These are phyloP conservation scores for Caretta caretta DNA, from an alignment of 2,113 vertebrate species.

Conservation along the genomic window DNA sequence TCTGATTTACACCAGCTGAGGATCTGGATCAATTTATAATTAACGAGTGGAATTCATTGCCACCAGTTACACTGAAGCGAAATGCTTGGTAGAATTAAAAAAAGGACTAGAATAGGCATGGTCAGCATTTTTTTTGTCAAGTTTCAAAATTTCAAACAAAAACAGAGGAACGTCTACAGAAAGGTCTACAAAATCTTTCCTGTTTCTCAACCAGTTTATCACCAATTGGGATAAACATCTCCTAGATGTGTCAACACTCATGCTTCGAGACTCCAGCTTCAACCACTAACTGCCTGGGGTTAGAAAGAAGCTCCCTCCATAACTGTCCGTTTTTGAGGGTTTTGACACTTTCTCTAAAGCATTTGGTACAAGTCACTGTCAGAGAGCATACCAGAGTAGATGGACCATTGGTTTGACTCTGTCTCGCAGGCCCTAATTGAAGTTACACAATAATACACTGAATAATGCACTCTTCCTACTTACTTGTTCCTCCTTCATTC, in stretches of 20 bases:
- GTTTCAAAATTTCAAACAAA: not conserved
- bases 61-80: not conserved
- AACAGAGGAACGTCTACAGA: not conserved
- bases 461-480: not conserved
- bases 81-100: not conserved
- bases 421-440: not conserved
- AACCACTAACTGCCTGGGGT: not conserved
- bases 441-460: not conserved
- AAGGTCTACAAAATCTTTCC: not conserved
- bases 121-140: not conserved
- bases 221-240: not conserved
- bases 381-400: not conserved
- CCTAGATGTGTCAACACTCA: fast-evolving
- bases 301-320: not conserved
- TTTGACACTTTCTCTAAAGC: not conserved
- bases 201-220: not conserved
- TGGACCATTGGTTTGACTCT: not conserved
- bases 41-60: not conserved
- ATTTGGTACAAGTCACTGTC: not conserved
- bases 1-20: not conserved
- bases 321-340: not conserved
- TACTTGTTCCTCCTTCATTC: not conserved
- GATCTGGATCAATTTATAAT: not conserved
- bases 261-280: not conserved
- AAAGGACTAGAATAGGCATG: not conserved